These are phyloP conservation scores for Furcula furcula DNA, from an alignment of 2,888 invertebrate genomes.

Conservation along the genomic window DNA sequence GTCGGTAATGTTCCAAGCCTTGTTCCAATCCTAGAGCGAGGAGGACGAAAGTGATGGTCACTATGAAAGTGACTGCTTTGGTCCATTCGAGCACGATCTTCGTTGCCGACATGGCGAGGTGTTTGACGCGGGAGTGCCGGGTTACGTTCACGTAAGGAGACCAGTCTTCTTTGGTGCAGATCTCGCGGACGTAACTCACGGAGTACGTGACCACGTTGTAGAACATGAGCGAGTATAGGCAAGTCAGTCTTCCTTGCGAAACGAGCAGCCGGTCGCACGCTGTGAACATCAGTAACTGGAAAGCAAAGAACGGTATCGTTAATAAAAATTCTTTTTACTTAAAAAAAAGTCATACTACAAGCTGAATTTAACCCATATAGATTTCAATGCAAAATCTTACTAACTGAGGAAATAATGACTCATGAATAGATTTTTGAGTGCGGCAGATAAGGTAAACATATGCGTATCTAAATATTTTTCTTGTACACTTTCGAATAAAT, in stretches of 20 bases:
- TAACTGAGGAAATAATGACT: too few relatives aligned
- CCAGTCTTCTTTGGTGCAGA: constrained; percentile 89
- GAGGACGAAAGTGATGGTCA: constrained; percentile 88
- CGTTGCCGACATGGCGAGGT: constrained; percentile 90
- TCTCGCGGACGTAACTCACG: constrained; percentile 87
- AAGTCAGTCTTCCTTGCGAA: constrained; percentile 83
- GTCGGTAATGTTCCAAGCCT: constrained; percentile 87
- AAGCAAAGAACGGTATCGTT: constrained; percentile 16
- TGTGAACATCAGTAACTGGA: constrained; percentile 87
- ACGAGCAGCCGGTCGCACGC: constrained; percentile 86
- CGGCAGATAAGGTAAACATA: too few relatives aligned
- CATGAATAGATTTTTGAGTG: too few relatives aligned
- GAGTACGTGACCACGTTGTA: constrained; percentile 91
- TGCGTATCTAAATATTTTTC: too few relatives aligned
- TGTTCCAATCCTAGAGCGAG: constrained; percentile 88
- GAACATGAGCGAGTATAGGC: constrained; percentile 90
- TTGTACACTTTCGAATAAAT: too few relatives aligned
- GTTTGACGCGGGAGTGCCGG: constrained; percentile 86
- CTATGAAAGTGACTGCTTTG: constrained; percentile 89
- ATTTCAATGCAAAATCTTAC: too few relatives aligned
- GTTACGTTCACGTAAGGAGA: constrained; percentile 88
- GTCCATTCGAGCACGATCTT: constrained; percentile 92
- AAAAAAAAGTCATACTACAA: too few relatives aligned
- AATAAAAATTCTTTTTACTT: too few relatives aligned
- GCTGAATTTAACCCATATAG: too few relatives aligned